Base-by-base conservation (phyloP, 2,797 vertebrate species). In the Siniperca obscura region DNA sequence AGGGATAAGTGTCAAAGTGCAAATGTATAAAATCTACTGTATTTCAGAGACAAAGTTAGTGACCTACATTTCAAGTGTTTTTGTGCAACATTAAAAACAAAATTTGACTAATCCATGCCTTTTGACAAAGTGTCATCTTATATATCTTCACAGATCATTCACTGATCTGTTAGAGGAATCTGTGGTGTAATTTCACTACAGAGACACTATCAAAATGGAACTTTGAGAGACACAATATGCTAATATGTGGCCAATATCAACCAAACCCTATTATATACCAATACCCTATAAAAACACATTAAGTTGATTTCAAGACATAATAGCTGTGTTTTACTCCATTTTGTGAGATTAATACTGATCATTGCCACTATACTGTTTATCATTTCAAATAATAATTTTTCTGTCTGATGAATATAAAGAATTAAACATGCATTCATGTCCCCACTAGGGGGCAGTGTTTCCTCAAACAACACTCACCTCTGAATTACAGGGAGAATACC, bases 371-470 rank as follows among this genome's bases (percentile, higher is more conserved):
- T 5, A 70, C 36, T 61, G 16, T 40, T 10, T 8, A 59, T 11
- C 19, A 48, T 44, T 62, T 59, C 1, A 60, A 50, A 38, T n/a
- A 27, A 17, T 17, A 76, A 40, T 50, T 38, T 59, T 42, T 68
- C 4, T 48, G 13, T 25, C 1, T 62, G 2, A 27, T 44, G 9
- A 52, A 38, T 2, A 21, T 48, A 34, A 46, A 67, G 0, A 48
- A 42, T 5, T 42, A 14, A 34, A n/a, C 3, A 14, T 55, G 16
- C 16, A 64, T 25, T 7, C 22, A 14, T 27, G 0, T 60, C 5
- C 0, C 89, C 93, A 91, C 85, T 46, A 89, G 91, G 74, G 80
- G 83, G 78, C 88, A 92, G 72, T 84, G 62, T 90, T 91, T 90
- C 62, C 67, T 81, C 22, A 84, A 73, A 57, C 22, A 85, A 81